phyloP scores from a whole-genome alignment of 2,113 vertebrate species.

The Urocolius indicus region DNA sequence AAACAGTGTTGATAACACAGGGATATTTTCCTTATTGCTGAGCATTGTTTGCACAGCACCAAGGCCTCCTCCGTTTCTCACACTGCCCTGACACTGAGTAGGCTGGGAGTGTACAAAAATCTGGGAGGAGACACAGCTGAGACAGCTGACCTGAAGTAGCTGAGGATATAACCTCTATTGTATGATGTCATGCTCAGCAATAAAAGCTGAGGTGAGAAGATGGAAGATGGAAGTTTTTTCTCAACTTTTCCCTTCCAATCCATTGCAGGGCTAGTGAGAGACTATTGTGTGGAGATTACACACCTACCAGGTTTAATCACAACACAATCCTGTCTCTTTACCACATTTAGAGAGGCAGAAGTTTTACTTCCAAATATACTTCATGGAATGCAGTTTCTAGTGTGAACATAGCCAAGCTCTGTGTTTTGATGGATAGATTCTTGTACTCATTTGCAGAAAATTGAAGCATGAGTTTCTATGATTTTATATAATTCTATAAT shows the following conservation, averaged over 20 bases:
- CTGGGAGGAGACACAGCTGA: not conserved
- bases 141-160: not conserved
- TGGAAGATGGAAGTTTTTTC: not conserved
- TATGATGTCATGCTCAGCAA: not conserved
- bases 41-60: not conserved
- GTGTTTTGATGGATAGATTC: not conserved
- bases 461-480: not conserved
- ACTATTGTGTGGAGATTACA: not conserved
- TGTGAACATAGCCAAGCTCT: not conserved
- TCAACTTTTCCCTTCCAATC: not conserved
- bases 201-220: not conserved
- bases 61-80: not conserved
- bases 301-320: not conserved
- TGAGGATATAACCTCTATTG: not conserved
- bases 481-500: not conserved
- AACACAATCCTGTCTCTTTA: not conserved
- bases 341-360: not conserved
- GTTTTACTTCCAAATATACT: not conserved
- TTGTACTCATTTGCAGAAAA: not conserved
- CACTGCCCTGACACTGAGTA: accelerated
- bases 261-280: not conserved
- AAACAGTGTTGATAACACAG: not conserved
- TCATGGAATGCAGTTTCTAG: not conserved
- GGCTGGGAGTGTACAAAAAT: not conserved
- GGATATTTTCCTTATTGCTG: accelerated